Evolutionary conservation across 2,113 vertebrate species (phyloP).

Genomic region (Echinops telfairi): DNA sequence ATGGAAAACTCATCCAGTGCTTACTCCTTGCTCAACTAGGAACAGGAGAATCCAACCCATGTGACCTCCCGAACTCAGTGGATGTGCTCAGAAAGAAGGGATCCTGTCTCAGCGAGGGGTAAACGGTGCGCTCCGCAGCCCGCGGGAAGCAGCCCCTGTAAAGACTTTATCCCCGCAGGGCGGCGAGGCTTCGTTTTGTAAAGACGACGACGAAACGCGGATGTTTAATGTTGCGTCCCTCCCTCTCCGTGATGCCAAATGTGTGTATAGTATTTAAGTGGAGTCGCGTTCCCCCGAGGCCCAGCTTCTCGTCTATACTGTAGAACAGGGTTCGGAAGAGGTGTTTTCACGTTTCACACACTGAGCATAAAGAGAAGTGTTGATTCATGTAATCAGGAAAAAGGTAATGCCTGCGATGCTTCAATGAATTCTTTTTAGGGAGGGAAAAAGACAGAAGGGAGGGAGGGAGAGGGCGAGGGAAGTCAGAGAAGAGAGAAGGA

Average conservation of each 20-base stretch:
- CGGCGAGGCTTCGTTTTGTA: conserved; percentile 51
- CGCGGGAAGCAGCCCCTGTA: conserved; percentile 30
- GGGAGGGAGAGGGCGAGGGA: too few species aligned
- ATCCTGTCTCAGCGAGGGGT: neutral
- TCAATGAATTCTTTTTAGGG: neutral
- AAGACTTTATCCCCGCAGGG: conserved; percentile 49
- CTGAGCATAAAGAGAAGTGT: conserved; percentile 52
- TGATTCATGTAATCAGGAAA: conserved; percentile 56
- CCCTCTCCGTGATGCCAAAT: conserved; percentile 25
- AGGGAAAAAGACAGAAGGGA: too few species aligned
- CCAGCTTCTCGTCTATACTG: conserved; percentile 69
- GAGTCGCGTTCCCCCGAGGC: neutral
- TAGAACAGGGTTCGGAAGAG: conserved; percentile 70
- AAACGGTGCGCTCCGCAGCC: neutral
- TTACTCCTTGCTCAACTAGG: conserved; percentile 87
- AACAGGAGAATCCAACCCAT: neutral
- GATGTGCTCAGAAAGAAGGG: conserved; percentile 8
- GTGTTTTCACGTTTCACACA: conserved; percentile 23
- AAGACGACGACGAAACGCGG: conserved; percentile 50
- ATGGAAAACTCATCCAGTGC: conserved; percentile 86
- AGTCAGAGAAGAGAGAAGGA: neutral
- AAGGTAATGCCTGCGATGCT: conserved; percentile 2
- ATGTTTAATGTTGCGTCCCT: conserved; percentile 22
- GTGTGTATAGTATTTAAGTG: conserved; percentile 84
- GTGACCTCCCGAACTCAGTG: neutral